A percentile compares a stretch with the other conserved stretches of the same genome.
Evolutionary conservation across 2,113 vertebrate species (phyloP).

Genomic region (Pollimyrus isidori): DNA sequence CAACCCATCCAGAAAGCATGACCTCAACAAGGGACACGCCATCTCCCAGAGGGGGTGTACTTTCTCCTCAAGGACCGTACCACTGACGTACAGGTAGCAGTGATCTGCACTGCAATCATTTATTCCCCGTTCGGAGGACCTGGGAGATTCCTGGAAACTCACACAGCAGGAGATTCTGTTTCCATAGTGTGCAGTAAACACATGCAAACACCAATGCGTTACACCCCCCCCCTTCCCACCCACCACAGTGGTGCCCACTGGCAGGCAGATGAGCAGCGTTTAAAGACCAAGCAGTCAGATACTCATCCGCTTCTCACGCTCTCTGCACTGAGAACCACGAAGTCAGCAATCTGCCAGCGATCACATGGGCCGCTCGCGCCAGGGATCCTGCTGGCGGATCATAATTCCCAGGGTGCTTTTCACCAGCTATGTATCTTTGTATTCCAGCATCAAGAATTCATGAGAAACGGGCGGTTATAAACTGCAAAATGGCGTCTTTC

Average conservation of each 20-base stretch:
- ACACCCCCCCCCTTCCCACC: not conserved
- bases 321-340: not conserved
- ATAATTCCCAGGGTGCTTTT: not conserved
- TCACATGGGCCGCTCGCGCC: not conserved
- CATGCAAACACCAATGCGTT: not conserved
- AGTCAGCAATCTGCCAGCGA: not conserved
- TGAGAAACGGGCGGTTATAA: not conserved
- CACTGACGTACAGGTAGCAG: not conserved
- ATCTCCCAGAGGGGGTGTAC: not conserved
- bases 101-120: not conserved
- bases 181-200: not conserved
- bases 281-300: not conserved
- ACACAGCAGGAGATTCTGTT: not conserved
- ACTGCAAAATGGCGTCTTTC: not conserved
- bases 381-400: not conserved
- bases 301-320: not conserved
- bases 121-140: not conserved
- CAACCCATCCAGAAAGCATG: not conserved
- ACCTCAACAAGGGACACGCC: not conserved
- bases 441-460: not conserved
- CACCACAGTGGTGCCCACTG: not conserved
- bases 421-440: not conserved
- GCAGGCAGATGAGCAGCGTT: not conserved
- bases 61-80: not conserved
- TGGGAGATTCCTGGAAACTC: not conserved